These are phyloP conservation scores for Dasysyrphus tricinctus DNA, from an alignment of 2,888 invertebrate species.

Conservation along the genomic window DNA sequence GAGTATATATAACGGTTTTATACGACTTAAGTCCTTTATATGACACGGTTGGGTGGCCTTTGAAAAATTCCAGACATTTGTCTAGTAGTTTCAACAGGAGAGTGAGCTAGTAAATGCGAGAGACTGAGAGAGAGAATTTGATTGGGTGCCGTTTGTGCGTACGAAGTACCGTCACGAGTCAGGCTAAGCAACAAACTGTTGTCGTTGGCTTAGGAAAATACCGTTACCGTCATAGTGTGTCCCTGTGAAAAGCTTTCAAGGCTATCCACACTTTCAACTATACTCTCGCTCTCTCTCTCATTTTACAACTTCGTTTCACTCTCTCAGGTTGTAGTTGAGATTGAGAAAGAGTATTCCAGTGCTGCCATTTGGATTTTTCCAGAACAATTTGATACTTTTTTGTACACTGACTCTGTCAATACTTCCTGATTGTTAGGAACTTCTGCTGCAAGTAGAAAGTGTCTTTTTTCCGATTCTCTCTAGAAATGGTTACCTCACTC, in stretches of 20 bases:
- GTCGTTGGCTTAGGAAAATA: constrained; percentile 77
- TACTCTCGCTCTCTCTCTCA: constrained; percentile 13
- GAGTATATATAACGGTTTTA: constrained; percentile 20
- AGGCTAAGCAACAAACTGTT: constrained; percentile 83
- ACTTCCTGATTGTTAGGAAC: neutral
- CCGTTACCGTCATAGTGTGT: constrained; percentile 41
- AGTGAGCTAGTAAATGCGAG: neutral
- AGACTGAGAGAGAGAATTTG: constrained; percentile 29
- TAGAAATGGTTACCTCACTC: constrained; percentile 1
- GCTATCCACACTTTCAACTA: constrained; percentile 25
- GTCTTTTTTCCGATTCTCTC: neutral
- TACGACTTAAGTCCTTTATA: neutral
- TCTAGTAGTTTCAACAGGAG: constrained; percentile 27
- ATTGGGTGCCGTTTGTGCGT: constrained; percentile 29
- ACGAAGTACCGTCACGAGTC: constrained; percentile 79
- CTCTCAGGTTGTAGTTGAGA: neutral
- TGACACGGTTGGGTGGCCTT: constrained; percentile 22
- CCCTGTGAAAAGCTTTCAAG: constrained; percentile 61
- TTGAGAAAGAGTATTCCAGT: constrained; percentile 21
- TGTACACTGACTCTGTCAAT: neutral
- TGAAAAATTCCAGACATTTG: constrained; percentile 40
- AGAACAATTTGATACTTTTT: neutral
- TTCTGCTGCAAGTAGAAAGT: neutral
- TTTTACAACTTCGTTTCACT: constrained; percentile 1
- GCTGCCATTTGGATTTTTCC: constrained; percentile 23